Conservation (phyloP, 2,797 vertebrate species). For the Liparis tanakae region DNA sequence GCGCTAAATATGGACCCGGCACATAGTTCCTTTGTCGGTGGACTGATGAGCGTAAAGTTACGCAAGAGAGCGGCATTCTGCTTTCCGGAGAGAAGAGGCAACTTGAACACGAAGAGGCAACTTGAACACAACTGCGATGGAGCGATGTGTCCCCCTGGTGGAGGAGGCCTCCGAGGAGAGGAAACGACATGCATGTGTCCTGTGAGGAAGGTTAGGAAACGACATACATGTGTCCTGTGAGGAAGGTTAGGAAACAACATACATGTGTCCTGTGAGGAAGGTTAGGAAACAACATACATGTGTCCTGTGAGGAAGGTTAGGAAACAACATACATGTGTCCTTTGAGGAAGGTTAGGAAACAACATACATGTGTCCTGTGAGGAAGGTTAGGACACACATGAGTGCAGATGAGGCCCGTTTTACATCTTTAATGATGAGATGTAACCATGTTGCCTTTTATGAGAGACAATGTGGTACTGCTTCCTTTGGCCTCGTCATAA, state of each 20-base stretch:
- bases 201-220: no score
- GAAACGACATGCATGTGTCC: not conserved
- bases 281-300: no score
- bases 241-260: no score
- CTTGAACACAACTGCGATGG: not conserved
- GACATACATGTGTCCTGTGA: no score
- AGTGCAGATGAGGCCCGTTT: not conserved
- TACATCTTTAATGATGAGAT: not conserved
- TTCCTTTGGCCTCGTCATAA: not conserved
- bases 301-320: no score
- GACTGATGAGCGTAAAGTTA: constrained; percentile 49
- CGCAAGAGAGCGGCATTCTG: constrained; percentile 32
- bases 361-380: no score
- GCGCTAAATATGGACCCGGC: constrained; percentile 47
- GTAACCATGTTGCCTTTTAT: not conserved
- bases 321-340: no score
- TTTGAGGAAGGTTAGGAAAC: no score
- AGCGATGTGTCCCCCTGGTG: constrained; percentile 59
- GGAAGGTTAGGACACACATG: not conserved
- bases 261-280: no score
- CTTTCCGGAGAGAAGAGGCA: constrained; percentile 3
- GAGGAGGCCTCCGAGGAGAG: constrained; percentile 35
- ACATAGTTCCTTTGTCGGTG: constrained; percentile 48
- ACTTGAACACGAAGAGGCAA: not conserved
- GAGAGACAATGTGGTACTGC: not conserved